These are phyloP conservation scores for Xestobium rufovillosum DNA, from an alignment of 2,888 invertebrate genomes.

Conservation along the genomic window DNA sequence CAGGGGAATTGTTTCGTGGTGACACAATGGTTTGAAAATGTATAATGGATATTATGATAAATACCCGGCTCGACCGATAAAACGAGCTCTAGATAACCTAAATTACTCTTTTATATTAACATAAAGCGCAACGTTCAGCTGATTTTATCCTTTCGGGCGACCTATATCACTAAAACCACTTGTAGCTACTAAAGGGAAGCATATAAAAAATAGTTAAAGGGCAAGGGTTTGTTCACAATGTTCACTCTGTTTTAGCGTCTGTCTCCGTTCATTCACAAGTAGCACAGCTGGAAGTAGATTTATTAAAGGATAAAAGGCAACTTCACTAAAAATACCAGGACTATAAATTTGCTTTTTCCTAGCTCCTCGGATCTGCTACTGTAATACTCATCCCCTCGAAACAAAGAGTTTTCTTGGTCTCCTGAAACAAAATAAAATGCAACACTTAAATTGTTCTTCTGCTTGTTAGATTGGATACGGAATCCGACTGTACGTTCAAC, in stretches of 20 bases:
- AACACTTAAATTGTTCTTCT: no score
- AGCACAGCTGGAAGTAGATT: constrained; percentile 26
- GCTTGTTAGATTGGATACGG: no score
- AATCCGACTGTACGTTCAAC: no score
- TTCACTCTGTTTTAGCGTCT: no score
- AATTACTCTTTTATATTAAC: constrained; percentile 1
- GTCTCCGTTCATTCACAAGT: constrained; percentile 22
- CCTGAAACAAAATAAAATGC: constrained; percentile 29
- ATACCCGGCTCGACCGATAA: constrained; percentile 8
- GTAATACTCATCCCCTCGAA: constrained; percentile 33
- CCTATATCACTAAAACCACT: constrained; percentile 26
- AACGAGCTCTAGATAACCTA: constrained; percentile 1
- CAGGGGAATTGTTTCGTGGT: no score
- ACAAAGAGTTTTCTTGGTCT: constrained; percentile 33
- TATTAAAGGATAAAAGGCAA: constrained; percentile 34
- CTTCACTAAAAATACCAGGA: constrained; percentile 27
- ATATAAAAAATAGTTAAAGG: constrained; percentile 32
- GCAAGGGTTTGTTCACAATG: no score
- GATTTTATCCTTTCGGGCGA: constrained; percentile 8
- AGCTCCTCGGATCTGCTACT: constrained; percentile 25
- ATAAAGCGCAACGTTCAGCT: background rate
- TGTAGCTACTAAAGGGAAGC: constrained; percentile 32
- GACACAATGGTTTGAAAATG: no score
- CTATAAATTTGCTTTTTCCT: constrained; percentile 25
- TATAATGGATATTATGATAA: no score